Evolutionary conservation across 2,888 invertebrate species (phyloP).

Genomic region (Harpalus rufipes): DNA sequence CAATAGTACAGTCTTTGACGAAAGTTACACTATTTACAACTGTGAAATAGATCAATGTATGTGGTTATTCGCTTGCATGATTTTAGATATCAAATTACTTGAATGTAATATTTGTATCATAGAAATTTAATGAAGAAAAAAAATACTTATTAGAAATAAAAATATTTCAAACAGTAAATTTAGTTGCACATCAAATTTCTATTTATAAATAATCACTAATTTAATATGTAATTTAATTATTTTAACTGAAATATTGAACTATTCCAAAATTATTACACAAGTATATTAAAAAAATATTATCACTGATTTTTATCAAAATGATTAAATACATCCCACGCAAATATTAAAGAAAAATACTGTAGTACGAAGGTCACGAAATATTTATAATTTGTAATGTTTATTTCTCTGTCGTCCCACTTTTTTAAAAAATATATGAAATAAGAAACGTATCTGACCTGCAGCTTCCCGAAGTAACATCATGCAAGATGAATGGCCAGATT

Average conservation of each 20-base stretch:
- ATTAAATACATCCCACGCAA: background rate
- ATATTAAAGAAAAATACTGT: too few relatives aligned
- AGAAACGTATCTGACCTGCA: slow-evolving; percentile 78
- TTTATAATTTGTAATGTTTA: too few relatives aligned
- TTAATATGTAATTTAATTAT: too few relatives aligned
- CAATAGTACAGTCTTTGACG: slow-evolving; percentile 59
- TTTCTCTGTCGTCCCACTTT: too few relatives aligned
- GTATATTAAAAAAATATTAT: slow-evolving; percentile 1
- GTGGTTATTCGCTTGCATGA: slow-evolving; percentile 59
- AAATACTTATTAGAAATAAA: too few relatives aligned
- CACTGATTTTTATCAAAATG: background rate
- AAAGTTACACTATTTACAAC: slow-evolving; percentile 40
- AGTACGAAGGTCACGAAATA: too few relatives aligned
- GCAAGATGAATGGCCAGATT: slow-evolving; percentile 83
- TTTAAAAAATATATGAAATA: too few relatives aligned
- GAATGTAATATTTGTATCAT: slow-evolving; percentile 31
- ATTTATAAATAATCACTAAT: too few relatives aligned
- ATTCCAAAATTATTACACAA: background rate
- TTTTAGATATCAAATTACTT: slow-evolving; percentile 56
- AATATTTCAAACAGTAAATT: too few relatives aligned
- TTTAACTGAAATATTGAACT: background rate
- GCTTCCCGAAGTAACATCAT: slow-evolving; percentile 83
- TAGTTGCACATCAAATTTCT: too few relatives aligned
- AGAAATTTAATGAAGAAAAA: background rate
- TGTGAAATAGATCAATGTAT: slow-evolving; percentile 54